These are phyloP conservation scores for Myanophis thanlyinensis DNA, from an alignment of 2,113 vertebrate species.

Conservation along the genomic window DNA sequence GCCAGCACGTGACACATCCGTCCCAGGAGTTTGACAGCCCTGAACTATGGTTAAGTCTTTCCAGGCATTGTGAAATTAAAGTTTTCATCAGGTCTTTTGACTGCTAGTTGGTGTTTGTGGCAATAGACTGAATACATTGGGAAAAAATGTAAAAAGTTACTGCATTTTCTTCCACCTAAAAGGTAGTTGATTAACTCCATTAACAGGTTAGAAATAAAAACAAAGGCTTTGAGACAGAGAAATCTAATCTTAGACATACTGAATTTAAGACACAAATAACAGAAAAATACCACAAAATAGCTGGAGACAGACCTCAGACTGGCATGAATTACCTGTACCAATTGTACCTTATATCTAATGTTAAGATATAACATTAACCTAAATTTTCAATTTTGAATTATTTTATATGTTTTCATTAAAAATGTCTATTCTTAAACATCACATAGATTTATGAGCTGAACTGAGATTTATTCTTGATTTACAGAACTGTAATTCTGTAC, in stretches of 20 bases:
- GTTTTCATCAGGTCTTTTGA: background rate
- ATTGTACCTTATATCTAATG: background rate
- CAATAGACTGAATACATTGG: background rate
- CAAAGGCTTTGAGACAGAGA: background rate
- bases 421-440: background rate
- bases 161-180: background rate
- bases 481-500: background rate
- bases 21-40: no score
- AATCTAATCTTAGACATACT: background rate
- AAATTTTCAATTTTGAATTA: background rate
- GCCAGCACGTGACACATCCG: no score
- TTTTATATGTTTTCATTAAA: background rate
- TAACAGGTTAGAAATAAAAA: background rate
- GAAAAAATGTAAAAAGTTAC: background rate
- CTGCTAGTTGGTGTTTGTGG: background rate
- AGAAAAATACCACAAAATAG: background rate
- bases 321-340: background rate
- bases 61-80: background rate
- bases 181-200: background rate
- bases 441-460: background rate
- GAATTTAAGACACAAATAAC: background rate
- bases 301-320: background rate
- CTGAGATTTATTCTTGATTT: background rate
- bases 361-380: background rate
- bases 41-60: background rate